Evolutionary conservation across 2,888 invertebrate species (phyloP).

Genomic region (Agrotis puta): DNA sequence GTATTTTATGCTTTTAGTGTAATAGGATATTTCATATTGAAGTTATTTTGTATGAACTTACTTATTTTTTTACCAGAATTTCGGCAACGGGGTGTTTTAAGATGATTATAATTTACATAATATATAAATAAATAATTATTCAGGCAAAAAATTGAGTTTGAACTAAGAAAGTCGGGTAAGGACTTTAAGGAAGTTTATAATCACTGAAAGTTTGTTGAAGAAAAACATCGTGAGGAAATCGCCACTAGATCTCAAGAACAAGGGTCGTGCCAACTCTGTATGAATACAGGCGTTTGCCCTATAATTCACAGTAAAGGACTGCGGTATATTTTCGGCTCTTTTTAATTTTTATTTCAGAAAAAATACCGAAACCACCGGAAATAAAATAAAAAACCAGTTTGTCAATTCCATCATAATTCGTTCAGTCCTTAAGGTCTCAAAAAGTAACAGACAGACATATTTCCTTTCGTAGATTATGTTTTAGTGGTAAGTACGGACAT

Average conservation of each 20-base stretch:
- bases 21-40: conserved; percentile 30
- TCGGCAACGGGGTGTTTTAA: neutral
- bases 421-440: neutral
- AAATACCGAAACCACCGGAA: neutral
- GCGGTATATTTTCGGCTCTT: neutral
- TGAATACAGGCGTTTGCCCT: neutral
- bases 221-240: neutral
- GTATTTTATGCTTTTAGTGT: conserved; percentile 21
- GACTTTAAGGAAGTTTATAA: neutral
- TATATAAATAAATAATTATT: no score
- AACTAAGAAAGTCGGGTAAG: neutral
- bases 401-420: neutral
- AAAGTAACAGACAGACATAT: neutral
- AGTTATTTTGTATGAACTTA: neutral
- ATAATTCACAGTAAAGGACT: neutral
- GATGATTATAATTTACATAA: neutral
- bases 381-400: neutral
- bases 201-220: neutral
- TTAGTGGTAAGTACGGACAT: neutral
- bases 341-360: neutral
- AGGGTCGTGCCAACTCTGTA: no score
- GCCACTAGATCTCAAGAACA: no score
- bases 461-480: neutral
- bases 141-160: conserved; percentile 15
- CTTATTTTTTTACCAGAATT: neutral